Base-by-base conservation (phyloP, 1,140 invertebrate genomes). In the Oryzaephilus surinamensis region DNA sequence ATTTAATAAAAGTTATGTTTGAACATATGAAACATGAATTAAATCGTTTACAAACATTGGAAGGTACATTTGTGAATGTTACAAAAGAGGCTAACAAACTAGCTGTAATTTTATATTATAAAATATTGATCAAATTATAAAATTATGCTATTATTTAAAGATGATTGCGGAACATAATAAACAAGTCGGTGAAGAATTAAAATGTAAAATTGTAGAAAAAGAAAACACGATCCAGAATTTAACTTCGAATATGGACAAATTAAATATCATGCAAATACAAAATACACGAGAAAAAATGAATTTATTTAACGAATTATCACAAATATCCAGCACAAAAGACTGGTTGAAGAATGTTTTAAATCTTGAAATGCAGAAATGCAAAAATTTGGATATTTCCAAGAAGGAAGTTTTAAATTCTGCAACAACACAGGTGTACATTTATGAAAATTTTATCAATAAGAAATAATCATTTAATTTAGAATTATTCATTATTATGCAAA, bases 81-180 rank as follows among this genome's bases (percentile, higher is more conserved):
- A 51, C 30, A 27, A 49, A 50, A 31, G 50, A 58, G 42, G 47
- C 57, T 10, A 56, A 40, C 28, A 45, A 51, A 43, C 30, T 60
- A 14, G 47, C 45, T n/a, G 55, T 56, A 50, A 40, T 36, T 38
- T 34, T 23, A 18, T 27, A 19, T 6, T 16, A 26, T 6, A 13
- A 16, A 8, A n/a, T 19, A 14, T 21, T 27, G 15, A 32, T 20
- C 11, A 2, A 20, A 15, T n/a, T n/a, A n/a, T n/a, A n/a, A n/a
- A n/a, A n/a, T n/a, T n/a, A n/a, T n/a, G n/a, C n/a, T n/a, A n/a
- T 24, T 4, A 3, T 17, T 48, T 43, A 13, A 24, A 58, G 56
- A 27, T 58, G 17, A 46, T 58, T n/a, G 54, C 57, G 6, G 54
- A 60, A 46, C 57, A 53, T 42, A 58, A 56, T 43, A 58, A 60